Evolutionary conservation across 2,797 vertebrate genomes (phyloP), one percentile per base, ranked within the genome.

Genomic region (Myotis pilosus): DNA sequence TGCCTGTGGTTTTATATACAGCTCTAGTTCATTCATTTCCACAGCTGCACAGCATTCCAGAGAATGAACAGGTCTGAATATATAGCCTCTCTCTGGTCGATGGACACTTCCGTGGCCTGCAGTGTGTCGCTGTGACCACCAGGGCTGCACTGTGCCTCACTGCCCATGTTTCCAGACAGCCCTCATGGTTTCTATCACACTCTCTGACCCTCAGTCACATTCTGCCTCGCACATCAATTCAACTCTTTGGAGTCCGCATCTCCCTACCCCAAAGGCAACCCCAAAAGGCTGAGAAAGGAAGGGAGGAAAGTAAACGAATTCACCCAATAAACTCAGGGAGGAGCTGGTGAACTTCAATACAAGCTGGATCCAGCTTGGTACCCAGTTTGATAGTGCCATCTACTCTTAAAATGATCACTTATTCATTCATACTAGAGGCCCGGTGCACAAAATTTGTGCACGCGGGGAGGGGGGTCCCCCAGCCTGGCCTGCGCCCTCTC

Each of bases 71-170:
- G 84, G 44, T 55, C 72, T 80, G 76, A 53, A 8, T 5, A 33
- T 0, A 36, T 0, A 30, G 4, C 41, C 57, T 4, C 17, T 20
- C 38, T 49, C 55, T 0, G 8, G 53, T 0, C 4, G 13, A 28
- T 0, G 10, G 75, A 20, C 44, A 19, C 6, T n/a, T 6, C 15
- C 0, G 0, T 15, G n/a, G 33, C 68, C 41, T 22, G 17, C 5
- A 5, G 1, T 0, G 15, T 36, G 12, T 49, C 0, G 0, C 64
- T 68, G 3, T 38, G 30, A 72, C 64, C 28, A 22, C 16, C 23
- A 5, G 16, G 1, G 38, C 11, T 8, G 8, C 68, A 0, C 11
- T 11, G 33, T 38, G n/a, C 20, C 15, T 57, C 19, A 19, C 71
- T 0, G n/a, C 16, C 22, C 30, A 3, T 0, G 2, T n/a, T 55